Base-by-base conservation (phyloP, 2,888 invertebrate genomes). In the Synergus japonicus region DNA sequence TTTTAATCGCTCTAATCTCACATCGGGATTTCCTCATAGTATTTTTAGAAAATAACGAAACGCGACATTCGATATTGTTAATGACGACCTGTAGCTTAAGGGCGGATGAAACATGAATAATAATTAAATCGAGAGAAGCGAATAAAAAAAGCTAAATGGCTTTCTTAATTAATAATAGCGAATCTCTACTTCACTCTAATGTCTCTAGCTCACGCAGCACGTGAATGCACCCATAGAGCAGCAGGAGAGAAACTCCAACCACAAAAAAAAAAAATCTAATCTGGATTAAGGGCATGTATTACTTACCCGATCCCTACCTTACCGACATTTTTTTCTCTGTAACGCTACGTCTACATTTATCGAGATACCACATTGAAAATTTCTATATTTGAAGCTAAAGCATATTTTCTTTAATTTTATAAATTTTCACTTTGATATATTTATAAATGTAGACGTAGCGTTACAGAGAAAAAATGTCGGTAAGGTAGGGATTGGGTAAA, bases 1-100 rank as follows among this genome's bases (percentile, higher is more conserved):
- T 76, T 80, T 82, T 78, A 79, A 79, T 83, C 78, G 79, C 76
- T 78, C 79, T 78, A 78, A 80, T 82, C 80, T 81, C 73, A 79
- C 69, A 78, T 77, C 80, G 79, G 78, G 69, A 64, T 76, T 76
- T 81, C 43, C 63, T 78, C 7, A 65, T 65, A 65, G 65, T 41
- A 65, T 69, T 73, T 73, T n/a, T 73, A 54, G 73, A n/a, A 54
- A 54, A 15, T 37, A 73, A 73, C 73, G 54, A 54, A 73, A 73
- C n/a, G 37, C 73, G 73, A 37, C 73, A 73, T 73, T 73, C 73
- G 54, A 54, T 73, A 73, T 54, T 73, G 12, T 44, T 54, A 73
- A 73, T 2, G 54, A 73, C 29, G 49, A 15, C 29, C 12, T 69
- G 49, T 29, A 49, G 46, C 29, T 49, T 69, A 46, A 46, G 15